Conservation (phyloP, 2,888 invertebrate genomes). For the Dynastes grantii region DNA sequence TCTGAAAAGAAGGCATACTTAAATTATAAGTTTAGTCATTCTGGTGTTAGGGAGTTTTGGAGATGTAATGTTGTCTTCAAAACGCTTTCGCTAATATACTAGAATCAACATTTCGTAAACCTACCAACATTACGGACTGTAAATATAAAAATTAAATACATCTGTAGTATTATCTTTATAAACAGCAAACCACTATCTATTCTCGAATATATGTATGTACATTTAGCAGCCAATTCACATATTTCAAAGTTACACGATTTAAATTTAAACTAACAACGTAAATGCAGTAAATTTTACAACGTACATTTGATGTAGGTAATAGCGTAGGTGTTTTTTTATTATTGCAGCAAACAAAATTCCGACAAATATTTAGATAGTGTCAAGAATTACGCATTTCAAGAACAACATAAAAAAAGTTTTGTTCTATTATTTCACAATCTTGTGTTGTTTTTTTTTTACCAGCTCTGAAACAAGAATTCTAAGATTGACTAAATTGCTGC, state of each 20-base stretch:
- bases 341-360: constrained; percentile 9
- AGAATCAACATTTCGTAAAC: no score
- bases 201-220: background rate
- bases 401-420: background rate
- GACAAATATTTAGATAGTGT: constrained; percentile 3
- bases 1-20: no score
- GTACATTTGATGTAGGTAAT: background rate
- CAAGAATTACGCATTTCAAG: background rate
- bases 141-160: background rate
- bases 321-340: background rate
- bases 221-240: background rate
- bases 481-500: no score
- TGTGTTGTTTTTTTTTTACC: constrained; percentile 11
- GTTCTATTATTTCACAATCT: constrained; percentile 2
- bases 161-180: background rate
- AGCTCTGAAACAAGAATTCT: background rate
- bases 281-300: constrained; percentile 1
- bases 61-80: no score
- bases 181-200: background rate
- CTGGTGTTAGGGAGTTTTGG: no score
- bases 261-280: background rate
- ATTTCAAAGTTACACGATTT: background rate
- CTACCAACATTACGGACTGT: background rate
- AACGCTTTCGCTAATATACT: no score
- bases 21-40: no score